Evolutionary conservation across 1,140 invertebrate genomes (phyloP), one percentile per base, ranked within the genome.

Genomic region (Saccostrea glomerata): DNA sequence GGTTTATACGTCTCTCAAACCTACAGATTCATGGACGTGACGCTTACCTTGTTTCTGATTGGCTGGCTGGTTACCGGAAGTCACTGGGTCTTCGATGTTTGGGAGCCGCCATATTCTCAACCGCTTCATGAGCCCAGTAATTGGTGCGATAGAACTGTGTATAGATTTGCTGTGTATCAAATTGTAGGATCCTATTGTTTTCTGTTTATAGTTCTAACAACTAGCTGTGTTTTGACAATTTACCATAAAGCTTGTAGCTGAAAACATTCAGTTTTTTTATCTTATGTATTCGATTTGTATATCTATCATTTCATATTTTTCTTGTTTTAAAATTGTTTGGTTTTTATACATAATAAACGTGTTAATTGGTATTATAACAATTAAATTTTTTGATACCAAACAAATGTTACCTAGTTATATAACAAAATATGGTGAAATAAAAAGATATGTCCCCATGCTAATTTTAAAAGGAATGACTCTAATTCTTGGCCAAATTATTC

Each of bases 101-200:
- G 91, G 91, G 90, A 91, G 85, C 94, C 94, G 4, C 91, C 93
- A 86, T 94, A 91, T 87, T 73, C 86, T 20, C 96, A 96, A 1
- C 96, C 96, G 0, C 95, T 97, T 25, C 97, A 96, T 93, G 92
- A 94, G 66, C 93, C 93, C 1, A 91, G 91, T n/a, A 93, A 94
- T 89, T 94, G 94, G 94, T 94, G 94, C 82, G 92, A 93, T 86
- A 89, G 91, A 87, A 92, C 93, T 0, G 92, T 94, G 2, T 94
- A 93, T 86, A 89, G 90, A 84, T 93, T 93, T 86, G 88, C 92
- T 55, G 91, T 93, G 86, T 96, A 96, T 12, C 97, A 98, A 92
- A 95, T 98, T 0, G 96, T 96, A 84, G 88, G 90, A 84, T 92
- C 91, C 54, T 90, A 92, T 87, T 84, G 66, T n/a, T 87, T 92